Base-by-base conservation (phyloP, 1,140 invertebrate genomes). In the Pseudomyrmex sp. region DNA sequence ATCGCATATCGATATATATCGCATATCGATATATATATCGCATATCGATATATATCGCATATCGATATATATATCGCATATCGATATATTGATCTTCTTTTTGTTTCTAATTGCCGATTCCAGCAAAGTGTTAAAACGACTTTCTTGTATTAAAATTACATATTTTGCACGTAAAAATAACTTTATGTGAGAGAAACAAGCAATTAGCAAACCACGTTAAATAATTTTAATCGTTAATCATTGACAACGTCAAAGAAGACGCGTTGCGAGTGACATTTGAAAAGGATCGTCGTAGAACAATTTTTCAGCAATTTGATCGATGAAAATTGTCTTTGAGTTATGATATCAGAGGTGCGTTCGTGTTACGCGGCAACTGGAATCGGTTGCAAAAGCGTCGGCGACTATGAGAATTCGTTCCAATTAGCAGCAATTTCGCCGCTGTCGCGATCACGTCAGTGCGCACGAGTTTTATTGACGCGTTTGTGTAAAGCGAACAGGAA, bases 381-480 rank as follows among this genome's bases (percentile, higher is more conserved):
- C 65, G 35, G 44, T 7, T 65, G 52, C 46, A 69, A 75, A 85
- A 20, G 72, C 46, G 35, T n/a, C 54, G 18, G 18, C 65, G n/a
- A 66, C 59, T 87, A 68, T 70, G 26, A 63, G 35, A 72, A 59
- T 72, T 8, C 70, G 86, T 70, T 85, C 75, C 82, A 88, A 88
- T 88, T 88, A 87, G 20, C 52, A 35, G 23, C 62, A 46, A 75
- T 87, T 84, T 74, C 72, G 46, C 23, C 73, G 48, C 46, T 65
- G 46, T 70, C 68, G 48, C 46, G 18, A 79, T 69, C 69, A 13
- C 35, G 50, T 72, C 62, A 23, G 44, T 46, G 52, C 48, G 50
- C 15, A 26, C n/a, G 65, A 59, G 62, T 26, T 23, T 79, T 26
- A 18, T 54, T 23, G 54, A 44, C 35, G 13, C 50, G 68, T 59